Evolutionary conservation across 2,888 invertebrate species (phyloP), one percentile per base, ranked within the genome.

Genomic region (Netelia fuscicornis): DNA sequence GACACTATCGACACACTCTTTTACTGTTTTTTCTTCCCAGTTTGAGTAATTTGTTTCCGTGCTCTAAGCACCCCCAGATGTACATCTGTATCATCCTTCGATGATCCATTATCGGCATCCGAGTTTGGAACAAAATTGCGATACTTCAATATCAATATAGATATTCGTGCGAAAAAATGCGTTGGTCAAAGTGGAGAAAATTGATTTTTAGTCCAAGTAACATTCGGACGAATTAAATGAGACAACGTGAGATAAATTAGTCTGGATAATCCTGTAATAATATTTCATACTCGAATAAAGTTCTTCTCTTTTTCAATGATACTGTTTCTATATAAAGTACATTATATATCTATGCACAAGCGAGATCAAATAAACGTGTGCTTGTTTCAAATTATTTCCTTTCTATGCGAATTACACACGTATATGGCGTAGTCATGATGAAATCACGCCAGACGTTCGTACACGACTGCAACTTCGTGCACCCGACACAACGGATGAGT

Each of bases 401-500:
- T n/a, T 56, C 37, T 56, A 48, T 25, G 25, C 17, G 48, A 23
- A 74, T 17, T 68, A 44, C 25, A 25, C 20, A 13, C n/a, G 11
- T 13, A 13, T 60, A 25, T 11, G 11, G 37, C 1, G 0, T 6
- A 37, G 37, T 37, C n/a, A 20, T 20, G 3, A 9, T 37, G 2
- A n/a, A 30, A 37, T 30, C 52, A 37, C 48, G 20, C 8, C 20
- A 30, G n/a, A 30, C 25, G 44, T 42, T 70, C 48, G 54, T 62
- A 42, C 20, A 52, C 52, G 70, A 62, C 48, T 52, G 70, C 5
- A 62, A 60, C 68, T 68, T 62, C 6, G 78, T 48, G 3, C 20
- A 67, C 56, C 44, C 37, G 11, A 60, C 72, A 58, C 11, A 54
- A 13, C 42, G 67, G 67, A 78, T 62, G 52, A 78, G 70, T 78